Evolutionary conservation across 30 jellyfish, hydroid and myxozoan genomes (phyloP), one percentile per base, ranked within the genome.

Genomic region (Turritopsis dohrnii): DNA sequence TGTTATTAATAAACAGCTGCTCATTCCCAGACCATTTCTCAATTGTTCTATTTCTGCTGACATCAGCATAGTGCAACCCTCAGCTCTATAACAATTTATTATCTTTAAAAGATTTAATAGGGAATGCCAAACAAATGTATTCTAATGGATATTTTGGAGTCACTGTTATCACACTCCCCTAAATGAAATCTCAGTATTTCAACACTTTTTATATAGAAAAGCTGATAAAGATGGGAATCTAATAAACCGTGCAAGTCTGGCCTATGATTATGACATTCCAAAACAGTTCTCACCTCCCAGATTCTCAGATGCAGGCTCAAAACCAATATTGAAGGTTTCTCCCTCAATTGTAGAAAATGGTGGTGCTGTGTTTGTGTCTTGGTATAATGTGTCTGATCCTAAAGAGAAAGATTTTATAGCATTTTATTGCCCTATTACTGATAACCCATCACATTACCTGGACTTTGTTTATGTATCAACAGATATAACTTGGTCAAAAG

Each of bases 331-430:
- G 29, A 94, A 89, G 53, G 97, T 77, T 21, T 76, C 87, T 54
- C 99, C 99, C 21, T 53, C 81, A 22, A 82, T 75, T 66, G 86
- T 90, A 30, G 90, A 90, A 80, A 95, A 95, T 84, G 96, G 96
- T 26, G 97, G 96, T 17, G 72, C 21, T 21, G 96, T 95, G 18
- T 72, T 89, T 0, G 96, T 95, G 25, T 54, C 76, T 5, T 95
- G 99, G 99, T 27, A 71, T 69, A 89, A 95, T 0, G 87, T 89
- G 16, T 21, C 76, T 21, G 79, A 84, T 20, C 96, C 99, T 16
- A 75, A 84, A 41, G 85, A 71, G 41, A 87, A 87, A 71, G 99
- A 95, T 86, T 91, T 93, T 96, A 88, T 95, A 26, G 97, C 96
- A 0, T 65, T 95, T 18, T 79, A 84, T 71, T 95, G 99, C 54